Conservation (phyloP, 2,797 vertebrate genomes). For the Lagorchestes hirsutus region DNA sequence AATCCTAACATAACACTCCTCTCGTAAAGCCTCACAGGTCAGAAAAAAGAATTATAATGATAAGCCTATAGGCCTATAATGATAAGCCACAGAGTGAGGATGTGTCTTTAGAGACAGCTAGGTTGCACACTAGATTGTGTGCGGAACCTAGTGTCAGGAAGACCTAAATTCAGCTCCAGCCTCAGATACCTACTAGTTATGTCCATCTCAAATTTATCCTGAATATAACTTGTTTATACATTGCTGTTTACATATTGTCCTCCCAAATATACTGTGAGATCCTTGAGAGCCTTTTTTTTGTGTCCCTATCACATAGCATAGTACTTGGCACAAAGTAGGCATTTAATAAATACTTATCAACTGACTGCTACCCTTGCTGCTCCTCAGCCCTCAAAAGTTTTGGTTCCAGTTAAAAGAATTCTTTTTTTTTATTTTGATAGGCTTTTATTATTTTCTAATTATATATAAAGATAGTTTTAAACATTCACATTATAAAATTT, state of each 20-base stretch:
- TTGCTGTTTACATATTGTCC: background rate
- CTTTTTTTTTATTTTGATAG: background rate
- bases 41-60: background rate
- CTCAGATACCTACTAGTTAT: background rate
- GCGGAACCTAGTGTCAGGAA: background rate
- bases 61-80: too few relatives aligned
- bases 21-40: background rate
- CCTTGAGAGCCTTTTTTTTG: background rate
- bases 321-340: background rate
- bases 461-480: background rate
- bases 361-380: background rate
- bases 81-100: background rate
- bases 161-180: background rate
- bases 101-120: background rate
- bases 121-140: background rate
- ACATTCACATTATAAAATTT: background rate
- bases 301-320: background rate
- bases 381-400: background rate
- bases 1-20: background rate
- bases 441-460: background rate
- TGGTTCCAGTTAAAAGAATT: background rate
- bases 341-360: background rate
- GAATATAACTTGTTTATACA: background rate
- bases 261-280: background rate
- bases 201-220: background rate